phyloP scores from a whole-genome alignment of 1,140 invertebrate species.

The Sarcophaga bullata region DNA sequence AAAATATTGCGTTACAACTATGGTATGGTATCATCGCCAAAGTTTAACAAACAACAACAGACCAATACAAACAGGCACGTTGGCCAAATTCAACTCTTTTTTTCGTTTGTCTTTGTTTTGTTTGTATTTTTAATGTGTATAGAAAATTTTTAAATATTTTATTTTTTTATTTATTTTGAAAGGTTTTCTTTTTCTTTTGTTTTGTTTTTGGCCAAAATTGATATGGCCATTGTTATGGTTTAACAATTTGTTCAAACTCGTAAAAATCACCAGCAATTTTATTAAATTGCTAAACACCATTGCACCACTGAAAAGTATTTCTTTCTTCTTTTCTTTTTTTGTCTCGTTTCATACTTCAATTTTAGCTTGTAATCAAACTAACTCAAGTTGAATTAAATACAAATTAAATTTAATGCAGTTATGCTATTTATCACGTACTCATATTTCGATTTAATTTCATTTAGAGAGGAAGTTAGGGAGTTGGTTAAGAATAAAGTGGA shows the following conservation, averaged over 20 bases:
- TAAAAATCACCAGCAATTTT: not conserved
- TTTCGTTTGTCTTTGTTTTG: too few relatives aligned
- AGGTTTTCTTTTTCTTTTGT: too few relatives aligned
- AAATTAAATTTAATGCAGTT: not conserved
- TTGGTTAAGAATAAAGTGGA: not conserved
- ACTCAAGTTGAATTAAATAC: not conserved
- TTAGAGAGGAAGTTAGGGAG: not conserved
- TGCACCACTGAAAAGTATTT: not conserved
- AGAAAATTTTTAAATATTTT: not conserved
- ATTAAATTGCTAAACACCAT: not conserved
- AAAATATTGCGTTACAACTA: not conserved
- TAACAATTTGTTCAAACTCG: too few relatives aligned
- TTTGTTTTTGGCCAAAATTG: not conserved
- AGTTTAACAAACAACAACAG: not conserved
- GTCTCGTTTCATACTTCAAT: too few relatives aligned
- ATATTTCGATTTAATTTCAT: not conserved
- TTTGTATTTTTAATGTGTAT: not conserved
- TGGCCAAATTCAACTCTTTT: not conserved
- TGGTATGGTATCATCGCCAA: not conserved
- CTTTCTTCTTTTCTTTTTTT: too few relatives aligned
- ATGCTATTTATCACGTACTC: constrained; percentile 4
- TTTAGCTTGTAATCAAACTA: too few relatives aligned
- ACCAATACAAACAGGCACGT: not conserved
- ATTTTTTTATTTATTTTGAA: not conserved
- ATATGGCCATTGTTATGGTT: too few relatives aligned